Base-by-base conservation (phyloP, 1,140 invertebrate genomes). In the Hyles vespertilio region DNA sequence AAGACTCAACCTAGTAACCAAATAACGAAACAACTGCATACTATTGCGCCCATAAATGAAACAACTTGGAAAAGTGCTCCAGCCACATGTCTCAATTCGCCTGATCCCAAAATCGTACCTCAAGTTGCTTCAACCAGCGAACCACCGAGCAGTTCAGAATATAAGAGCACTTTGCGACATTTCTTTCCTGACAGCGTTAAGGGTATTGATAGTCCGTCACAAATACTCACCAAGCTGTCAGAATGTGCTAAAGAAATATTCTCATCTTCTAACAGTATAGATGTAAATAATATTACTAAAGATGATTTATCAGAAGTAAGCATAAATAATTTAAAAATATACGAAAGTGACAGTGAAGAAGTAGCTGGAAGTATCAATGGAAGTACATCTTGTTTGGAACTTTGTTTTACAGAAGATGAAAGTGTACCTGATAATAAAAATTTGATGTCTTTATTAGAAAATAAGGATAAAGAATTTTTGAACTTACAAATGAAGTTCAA, bases 41-140 rank as follows among this genome's bases (percentile, higher is more conserved):
- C n/a, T 43, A 70, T 5, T 53, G 82, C 22, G 70, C 76, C n/a
- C 61, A 63, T 46, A 63, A 48, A 71, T 53, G 72, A 81, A 46
- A 70, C 65, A 5, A 66, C 63, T 4, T 89, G 86, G 80, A 87
- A 80, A 9, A 92, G 93, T 79, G 92, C 92, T 22, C 92, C 92
- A 32, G 84, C 92, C 0, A 93, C 92, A 9, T 93, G 92, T 65
- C 79, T 93, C 7, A 93, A 91, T 73, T 93, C 92, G 8, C 92
- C 92, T 33, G 86, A 81, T 45, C 70, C 87, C 43, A 81, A 74
- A 62, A 57, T 78, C 63, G 51, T 63, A 56, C 49, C 68, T 49
- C 75, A 81, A 59, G 61, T 74, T 62, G 67, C 78, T 32, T 87
- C 75, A 43, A 71, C 63, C 10, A 89, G 87, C 78, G 88, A 89